Evolutionary conservation across 2,888 invertebrate species (phyloP).

Genomic region (Megaustenia siamemsis): DNA sequence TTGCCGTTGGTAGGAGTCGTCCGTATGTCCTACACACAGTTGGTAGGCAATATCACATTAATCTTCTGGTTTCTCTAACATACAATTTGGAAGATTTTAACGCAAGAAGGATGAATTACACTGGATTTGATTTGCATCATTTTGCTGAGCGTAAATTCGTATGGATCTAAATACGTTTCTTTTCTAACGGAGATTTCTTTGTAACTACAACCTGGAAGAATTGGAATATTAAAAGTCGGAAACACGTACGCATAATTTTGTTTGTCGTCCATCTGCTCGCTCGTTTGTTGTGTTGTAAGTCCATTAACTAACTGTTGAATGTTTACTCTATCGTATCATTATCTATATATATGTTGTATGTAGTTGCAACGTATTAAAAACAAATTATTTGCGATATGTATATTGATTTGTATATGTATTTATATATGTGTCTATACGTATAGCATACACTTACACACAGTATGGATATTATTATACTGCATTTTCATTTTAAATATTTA

Average conservation of each 20-base stretch:
- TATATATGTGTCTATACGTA: too few relatives aligned
- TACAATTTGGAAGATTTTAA: constrained; percentile 21
- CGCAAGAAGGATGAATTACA: constrained; percentile 9
- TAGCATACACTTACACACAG: too few relatives aligned
- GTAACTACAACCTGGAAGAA: not conserved
- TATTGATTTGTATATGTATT: too few relatives aligned
- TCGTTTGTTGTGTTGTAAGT: not conserved
- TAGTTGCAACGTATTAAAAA: too few relatives aligned
- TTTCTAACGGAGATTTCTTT: not conserved
- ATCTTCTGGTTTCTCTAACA: constrained; percentile 5
- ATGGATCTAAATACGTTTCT: not conserved
- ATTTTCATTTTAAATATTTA: too few relatives aligned
- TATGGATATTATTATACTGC: too few relatives aligned
- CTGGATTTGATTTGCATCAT: not conserved
- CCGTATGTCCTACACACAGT: constrained; percentile 30
- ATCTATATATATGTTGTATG: too few relatives aligned
- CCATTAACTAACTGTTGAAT: too few relatives aligned
- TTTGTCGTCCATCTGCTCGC: not conserved
- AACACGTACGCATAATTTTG: constrained; percentile 26
- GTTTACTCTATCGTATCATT: too few relatives aligned
- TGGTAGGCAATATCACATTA: constrained; percentile 40
- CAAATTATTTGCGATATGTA: too few relatives aligned
- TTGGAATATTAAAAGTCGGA: not conserved
- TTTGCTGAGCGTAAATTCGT: not conserved
- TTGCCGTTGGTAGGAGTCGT: constrained; percentile 35